These are phyloP conservation scores for Lophius piscatorius DNA, from an alignment of 2,113 vertebrate genomes.

Conservation along the genomic window DNA sequence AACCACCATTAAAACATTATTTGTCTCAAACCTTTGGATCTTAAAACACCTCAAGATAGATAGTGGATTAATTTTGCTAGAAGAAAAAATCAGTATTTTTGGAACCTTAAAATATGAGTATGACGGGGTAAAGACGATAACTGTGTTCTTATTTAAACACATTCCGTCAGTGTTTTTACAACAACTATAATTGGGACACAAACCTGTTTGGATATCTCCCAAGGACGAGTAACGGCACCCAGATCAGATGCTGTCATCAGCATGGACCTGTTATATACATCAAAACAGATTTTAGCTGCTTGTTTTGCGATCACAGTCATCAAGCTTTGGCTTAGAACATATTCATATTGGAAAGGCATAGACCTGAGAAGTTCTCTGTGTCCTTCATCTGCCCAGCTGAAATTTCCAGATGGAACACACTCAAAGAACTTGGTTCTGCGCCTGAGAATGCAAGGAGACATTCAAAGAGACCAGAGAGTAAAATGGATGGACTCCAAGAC, in stretches of 20 bases:
- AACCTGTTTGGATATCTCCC: constrained; percentile 99
- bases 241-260: constrained; percentile 99
- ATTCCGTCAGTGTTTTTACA: background rate
- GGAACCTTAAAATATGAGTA: background rate
- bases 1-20: constrained; percentile 2
- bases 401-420: constrained; percentile 74
- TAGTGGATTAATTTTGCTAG: no score
- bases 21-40: no score
- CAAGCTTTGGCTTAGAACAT: background rate
- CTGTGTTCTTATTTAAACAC: background rate
- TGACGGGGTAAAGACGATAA: background rate
- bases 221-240: constrained; percentile 97
- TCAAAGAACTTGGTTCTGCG: constrained; percentile 81
- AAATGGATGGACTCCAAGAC: background rate
- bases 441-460: constrained; percentile 59
- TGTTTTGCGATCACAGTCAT: background rate
- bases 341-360: constrained; percentile 19
- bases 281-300: background rate
- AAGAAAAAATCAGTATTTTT: no score
- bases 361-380: constrained; percentile 80
- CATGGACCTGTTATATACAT: constrained; percentile 90
- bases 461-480: constrained; percentile 16
- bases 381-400: constrained; percentile 78
- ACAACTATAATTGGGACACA: constrained; percentile 51
- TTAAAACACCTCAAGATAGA: no score